Base-by-base conservation (phyloP, 2,888 invertebrate genomes). In the Eilema sororculum region DNA sequence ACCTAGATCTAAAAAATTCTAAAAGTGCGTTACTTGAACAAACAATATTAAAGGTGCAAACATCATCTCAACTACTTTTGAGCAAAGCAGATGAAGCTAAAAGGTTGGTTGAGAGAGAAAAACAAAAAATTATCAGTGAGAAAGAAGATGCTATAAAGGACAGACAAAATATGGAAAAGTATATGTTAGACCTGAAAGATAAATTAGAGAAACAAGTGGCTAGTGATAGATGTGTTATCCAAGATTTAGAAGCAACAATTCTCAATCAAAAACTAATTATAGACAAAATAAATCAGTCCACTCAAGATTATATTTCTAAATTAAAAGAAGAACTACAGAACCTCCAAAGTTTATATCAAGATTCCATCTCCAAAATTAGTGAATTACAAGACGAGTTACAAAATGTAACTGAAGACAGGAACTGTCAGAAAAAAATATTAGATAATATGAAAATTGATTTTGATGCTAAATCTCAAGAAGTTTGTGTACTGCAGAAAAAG, bases 11-110 rank as follows among this genome's bases (percentile, higher is more conserved):
- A 6, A 90, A 80, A 82, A 83, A 80, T 74, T 85, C 82, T 2
- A 91, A 89, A 74, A 89, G 81, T 71, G 76, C 77, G 37, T 83
- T 84, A 3, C 82, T 93, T 64, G 91, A 93, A 83, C 85, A 91
- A 76, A 91, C 90, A 30, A 82, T 94, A 72, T 72, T 86, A 2
- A 90, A 90, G 81, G 89, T 93, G 9, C 90, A 93, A 81, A 90
- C 87, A 41, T 93, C 94, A 62, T 93, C 92, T 59, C 91, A 94
- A 74, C 71, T 95, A 68, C 87, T 95, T 57, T 82, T 91, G 75
- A 88, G 79, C 62, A 95, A 95, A 87, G 92, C 94, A 0, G 92
- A 94, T 69, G 93, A 94, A 84, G 93, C 94, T 9, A 93, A 90
- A 77, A 90, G 84, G 79, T 81, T 92, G 52, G 88, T 92, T 8